Evolutionary conservation across 92 coral and sea anemone species (phyloP), one percentile per base, ranked within the genome.

Genomic region (Galaxea fascicularis): DNA sequence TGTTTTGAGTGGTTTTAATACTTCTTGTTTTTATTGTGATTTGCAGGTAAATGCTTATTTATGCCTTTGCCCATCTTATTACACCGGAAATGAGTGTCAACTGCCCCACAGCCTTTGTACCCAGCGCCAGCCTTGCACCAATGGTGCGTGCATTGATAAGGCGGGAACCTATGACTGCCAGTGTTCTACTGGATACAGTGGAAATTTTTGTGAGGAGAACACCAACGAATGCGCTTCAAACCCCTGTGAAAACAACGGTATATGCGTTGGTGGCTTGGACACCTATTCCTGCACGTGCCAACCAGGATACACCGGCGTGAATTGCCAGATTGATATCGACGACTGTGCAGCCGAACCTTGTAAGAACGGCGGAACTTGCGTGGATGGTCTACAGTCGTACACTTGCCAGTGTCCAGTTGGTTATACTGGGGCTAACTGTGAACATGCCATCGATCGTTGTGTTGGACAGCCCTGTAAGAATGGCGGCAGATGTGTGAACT

Each of bases 261-360:
- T 83, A 28, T 93, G 96, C 63, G 71, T 84, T 52, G 76, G 88
- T 63, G 86, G 82, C 59, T 47, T 78, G 22, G 89, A 82, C 49
- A 24, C 68, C 16, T 90, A 83, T 81, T 64, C 77, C 35, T 90
- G 93, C 73, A 22, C 20, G 13, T 90, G 93, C 24, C 85, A 71
- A 21, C n/a, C 44, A 52, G 93, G 93, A 21, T 89, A 59, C 81
- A 84, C 56, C 25, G 93, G 93, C 35, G 60, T 28, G 45, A 90
- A 80, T 22, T 90, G 97, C 65, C 93, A 93, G 77, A 77, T 91
- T 39, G 56, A 91, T 51, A 80, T 82, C 10, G 93, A 92, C 41
- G 99, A 95, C 22, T 96, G 99, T 80, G 91, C 91, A 45, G 51
- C 94, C 16, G 87, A 74, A 1, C 99, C 98, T 1, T 96, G 99